Evolutionary conservation across 1,140 invertebrate genomes (phyloP).

Genomic region (Cydia amplana): DNA sequence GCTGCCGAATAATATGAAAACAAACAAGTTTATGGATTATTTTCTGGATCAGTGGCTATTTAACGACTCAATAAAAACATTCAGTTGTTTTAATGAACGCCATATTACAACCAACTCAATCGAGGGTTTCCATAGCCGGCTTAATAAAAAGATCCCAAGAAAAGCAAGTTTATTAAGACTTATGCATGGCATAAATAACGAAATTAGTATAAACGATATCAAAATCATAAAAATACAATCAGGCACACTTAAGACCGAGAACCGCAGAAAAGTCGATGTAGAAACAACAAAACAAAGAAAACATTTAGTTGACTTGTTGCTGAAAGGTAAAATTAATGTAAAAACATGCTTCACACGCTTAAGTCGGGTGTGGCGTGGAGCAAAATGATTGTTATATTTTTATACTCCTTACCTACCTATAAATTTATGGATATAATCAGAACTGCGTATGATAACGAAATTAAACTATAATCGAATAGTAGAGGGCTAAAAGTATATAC

Average conservation of each 20-base stretch:
- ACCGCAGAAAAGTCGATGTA: constrained; percentile 11
- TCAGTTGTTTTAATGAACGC: constrained; percentile 21
- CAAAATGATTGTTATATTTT: constrained; percentile 13
- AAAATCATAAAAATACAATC: constrained; percentile 27
- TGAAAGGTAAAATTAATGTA: constrained; percentile 7
- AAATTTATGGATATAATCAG: no score
- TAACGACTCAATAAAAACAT: constrained; percentile 10
- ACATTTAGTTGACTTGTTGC: constrained; percentile 12
- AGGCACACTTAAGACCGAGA: constrained; percentile 8
- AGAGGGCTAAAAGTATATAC: no score
- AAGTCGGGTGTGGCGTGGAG: constrained; percentile 19
- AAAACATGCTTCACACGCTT: constrained; percentile 21
- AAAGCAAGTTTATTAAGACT: constrained; percentile 24
- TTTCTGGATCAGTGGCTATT: constrained; percentile 27
- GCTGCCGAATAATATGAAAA: neutral
- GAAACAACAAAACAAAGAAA: constrained; percentile 16
- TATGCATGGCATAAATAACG: constrained; percentile 22
- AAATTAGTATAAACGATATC: constrained; percentile 15
- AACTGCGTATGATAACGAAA: no score
- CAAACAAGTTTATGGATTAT: constrained; percentile 20
- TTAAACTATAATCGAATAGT: no score
- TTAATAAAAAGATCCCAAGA: constrained; percentile 2
- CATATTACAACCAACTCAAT: constrained; percentile 18
- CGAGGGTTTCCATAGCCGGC: constrained; percentile 20
- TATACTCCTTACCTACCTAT: constrained; percentile 13